Percentiles rank a stretch among this genome's conserved stretches.
phyloP scores from a whole-genome alignment of 2,113 vertebrate genomes.

The Tretioscincus oriximinensis region DNA sequence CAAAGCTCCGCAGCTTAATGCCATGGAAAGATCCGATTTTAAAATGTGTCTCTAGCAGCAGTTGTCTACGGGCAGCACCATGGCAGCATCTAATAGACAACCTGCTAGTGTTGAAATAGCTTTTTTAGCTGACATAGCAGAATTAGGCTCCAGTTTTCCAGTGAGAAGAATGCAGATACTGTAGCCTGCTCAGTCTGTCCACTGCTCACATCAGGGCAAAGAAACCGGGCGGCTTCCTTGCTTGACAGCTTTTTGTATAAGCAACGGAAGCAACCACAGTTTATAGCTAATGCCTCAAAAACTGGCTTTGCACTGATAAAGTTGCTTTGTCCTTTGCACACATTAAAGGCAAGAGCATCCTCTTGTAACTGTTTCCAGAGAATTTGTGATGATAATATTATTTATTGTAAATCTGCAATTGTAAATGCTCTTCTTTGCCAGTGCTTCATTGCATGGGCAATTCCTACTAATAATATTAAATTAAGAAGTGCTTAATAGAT shows the following conservation, averaged over 20 bases:
- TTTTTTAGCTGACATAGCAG: constrained; percentile 13
- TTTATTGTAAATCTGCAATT: background rate
- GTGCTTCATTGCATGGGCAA: background rate
- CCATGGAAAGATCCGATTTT: background rate
- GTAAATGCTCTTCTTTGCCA: constrained; percentile 12
- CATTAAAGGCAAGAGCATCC: constrained; percentile 5
- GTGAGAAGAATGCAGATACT: constrained; percentile 3
- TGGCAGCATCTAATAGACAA: constrained; percentile 26
- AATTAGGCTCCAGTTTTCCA: constrained; percentile 19
- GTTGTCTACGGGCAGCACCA: background rate
- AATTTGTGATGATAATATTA: background rate
- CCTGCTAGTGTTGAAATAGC: constrained; percentile 36
- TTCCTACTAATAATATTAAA: background rate
- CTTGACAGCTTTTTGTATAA: background rate
- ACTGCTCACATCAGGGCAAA: background rate
- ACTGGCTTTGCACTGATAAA: background rate
- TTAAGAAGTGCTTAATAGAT: accelerated
- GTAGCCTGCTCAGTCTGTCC: background rate
- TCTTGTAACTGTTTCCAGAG: background rate
- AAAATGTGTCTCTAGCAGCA: constrained; percentile 17
- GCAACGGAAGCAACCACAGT: background rate
- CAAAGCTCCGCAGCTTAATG: background rate
- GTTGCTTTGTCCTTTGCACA: constrained; percentile 1
- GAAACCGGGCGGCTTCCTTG: constrained; percentile 20
- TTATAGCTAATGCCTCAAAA: constrained; percentile 1